Percentiles rank a stretch among this genome's conserved stretches.
phyloP scores from a whole-genome alignment of 1,140 invertebrate species.

The Caenorhabditis remanei region DNA sequence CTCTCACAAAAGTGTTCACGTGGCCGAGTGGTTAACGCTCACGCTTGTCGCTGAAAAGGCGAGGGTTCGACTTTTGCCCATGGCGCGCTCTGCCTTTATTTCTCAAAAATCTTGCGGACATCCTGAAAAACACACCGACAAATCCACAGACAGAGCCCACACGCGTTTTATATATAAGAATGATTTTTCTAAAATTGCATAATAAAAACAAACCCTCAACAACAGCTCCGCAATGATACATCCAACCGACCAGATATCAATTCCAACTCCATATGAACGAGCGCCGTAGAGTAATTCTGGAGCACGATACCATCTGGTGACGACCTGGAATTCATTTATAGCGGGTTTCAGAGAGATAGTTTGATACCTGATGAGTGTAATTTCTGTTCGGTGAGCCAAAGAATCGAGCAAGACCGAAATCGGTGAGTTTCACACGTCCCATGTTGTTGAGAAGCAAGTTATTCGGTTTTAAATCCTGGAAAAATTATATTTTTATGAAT shows the following conservation, averaged over 20 bases:
- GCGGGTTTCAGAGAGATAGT: neutral
- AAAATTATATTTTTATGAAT: too few species aligned
- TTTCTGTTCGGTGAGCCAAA: constrained; percentile 95
- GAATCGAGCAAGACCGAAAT: constrained; percentile 97
- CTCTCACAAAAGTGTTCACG: too few species aligned
- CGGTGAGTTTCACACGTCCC: constrained; percentile 91
- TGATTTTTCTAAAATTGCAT: neutral
- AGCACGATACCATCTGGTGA: constrained; percentile 84
- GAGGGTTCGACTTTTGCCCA: too few species aligned
- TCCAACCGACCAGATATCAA: constrained; percentile 99
- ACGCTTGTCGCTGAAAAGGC: too few species aligned
- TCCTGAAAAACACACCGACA: too few species aligned
- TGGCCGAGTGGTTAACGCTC: too few species aligned
- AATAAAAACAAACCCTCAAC: constrained; percentile 81
- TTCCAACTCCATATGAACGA: constrained; percentile 90
- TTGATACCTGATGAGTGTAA: constrained; percentile 89
- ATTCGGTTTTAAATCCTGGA: constrained; percentile 95
- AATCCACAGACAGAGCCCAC: too few species aligned
- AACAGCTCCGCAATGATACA: constrained; percentile 97
- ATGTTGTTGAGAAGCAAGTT: constrained; percentile 93
- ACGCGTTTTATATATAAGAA: too few species aligned
- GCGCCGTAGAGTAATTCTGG: constrained; percentile 97
- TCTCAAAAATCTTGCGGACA: too few species aligned
- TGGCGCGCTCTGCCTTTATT: too few species aligned
- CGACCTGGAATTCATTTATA: constrained; percentile 81